These are phyloP conservation scores for Emmelina monodactyla DNA, from an alignment of 2,888 invertebrate genomes.

Conservation along the genomic window DNA sequence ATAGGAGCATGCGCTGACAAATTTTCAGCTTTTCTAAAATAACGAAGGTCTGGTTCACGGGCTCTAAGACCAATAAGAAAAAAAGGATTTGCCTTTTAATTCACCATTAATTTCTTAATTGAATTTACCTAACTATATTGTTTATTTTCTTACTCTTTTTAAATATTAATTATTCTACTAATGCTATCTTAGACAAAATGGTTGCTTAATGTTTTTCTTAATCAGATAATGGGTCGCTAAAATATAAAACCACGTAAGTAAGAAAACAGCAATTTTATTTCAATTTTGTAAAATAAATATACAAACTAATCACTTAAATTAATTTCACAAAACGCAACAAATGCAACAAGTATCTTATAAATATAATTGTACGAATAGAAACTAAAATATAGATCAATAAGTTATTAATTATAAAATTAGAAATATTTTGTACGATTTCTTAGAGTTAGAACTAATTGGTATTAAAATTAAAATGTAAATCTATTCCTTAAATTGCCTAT, in stretches of 20 bases:
- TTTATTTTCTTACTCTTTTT: too few relatives aligned
- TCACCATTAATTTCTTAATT: too few relatives aligned
- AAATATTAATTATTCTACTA: too few relatives aligned
- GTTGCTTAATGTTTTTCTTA: too few relatives aligned
- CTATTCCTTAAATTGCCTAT: conserved; percentile 13
- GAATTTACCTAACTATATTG: too few relatives aligned
- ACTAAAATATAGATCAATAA: conserved; percentile 47
- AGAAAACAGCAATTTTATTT: conserved; percentile 54
- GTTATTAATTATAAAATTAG: conserved; percentile 38
- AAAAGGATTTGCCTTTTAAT: too few relatives aligned
- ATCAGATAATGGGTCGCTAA: too few relatives aligned
- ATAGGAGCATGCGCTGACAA: too few relatives aligned
- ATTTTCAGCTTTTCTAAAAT: too few relatives aligned
- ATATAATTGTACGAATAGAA: not conserved
- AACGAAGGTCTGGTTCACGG: too few relatives aligned
- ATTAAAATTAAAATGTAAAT: not conserved
- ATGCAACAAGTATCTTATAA: conserved; percentile 37
- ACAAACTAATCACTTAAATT: conserved; percentile 42
- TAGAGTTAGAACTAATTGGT: conserved; percentile 5
- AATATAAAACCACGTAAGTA: conserved; percentile 18
- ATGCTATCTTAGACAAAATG: too few relatives aligned
- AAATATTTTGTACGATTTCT: conserved; percentile 54
- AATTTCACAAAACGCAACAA: conserved; percentile 57
- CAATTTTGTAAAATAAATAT: conserved; percentile 55
- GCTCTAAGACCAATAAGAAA: too few relatives aligned